Base-by-base conservation (phyloP, 2,113 vertebrate species). In the Lophura nycthemera region DNA sequence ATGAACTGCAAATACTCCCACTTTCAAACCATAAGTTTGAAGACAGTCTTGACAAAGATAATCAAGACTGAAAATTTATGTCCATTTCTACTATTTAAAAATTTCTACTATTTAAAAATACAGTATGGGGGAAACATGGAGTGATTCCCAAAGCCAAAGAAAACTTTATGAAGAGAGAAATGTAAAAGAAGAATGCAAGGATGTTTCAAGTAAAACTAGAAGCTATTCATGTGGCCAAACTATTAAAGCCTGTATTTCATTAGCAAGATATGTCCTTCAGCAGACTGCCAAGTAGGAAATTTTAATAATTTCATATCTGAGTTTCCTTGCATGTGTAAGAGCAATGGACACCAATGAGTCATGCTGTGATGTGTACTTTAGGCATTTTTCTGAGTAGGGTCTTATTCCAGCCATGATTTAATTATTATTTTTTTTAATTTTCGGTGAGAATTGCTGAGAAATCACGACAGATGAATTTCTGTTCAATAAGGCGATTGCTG, bases 101-200 rank as follows among this genome's bases (percentile, higher is more conserved):
- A 19, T 59, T 75, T 50, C 50, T 60, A 47, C 18, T 50, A 66
- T 12, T 25, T 42, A 57, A 88, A 54, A 67, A 69, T 45, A 52
- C 0, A 0, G 20, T 54, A 12, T 36, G 66, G 13, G 16, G 21
- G 21, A 83, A 91, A 40, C 1, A 0, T 2, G 1, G 42, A 57
- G 18, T 69, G 60, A 36, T 7, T n/a, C 30, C 5, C 21, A 50
- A n/a, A 5, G 6, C 52, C 64, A 73, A 77, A 76, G 6, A 71
- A 45, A 63, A n/a, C 21, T 61, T 84, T 30, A 76, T 13, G 29
- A 69, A 73, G 30, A 59, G 11, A 34, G 34, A 85, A 65, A 36
- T 6, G 8, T n/a, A 48, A 50, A 88, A 93, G 42, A 70, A 73
- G 10, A 34, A 40, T 21, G 59, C 6, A 64, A 48, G 15, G 9